A percentile compares a stretch with the other conserved stretches of the same genome.
Evolutionary conservation across 2,888 invertebrate species (phyloP).

Genomic region (Hoplodrina ambigua): DNA sequence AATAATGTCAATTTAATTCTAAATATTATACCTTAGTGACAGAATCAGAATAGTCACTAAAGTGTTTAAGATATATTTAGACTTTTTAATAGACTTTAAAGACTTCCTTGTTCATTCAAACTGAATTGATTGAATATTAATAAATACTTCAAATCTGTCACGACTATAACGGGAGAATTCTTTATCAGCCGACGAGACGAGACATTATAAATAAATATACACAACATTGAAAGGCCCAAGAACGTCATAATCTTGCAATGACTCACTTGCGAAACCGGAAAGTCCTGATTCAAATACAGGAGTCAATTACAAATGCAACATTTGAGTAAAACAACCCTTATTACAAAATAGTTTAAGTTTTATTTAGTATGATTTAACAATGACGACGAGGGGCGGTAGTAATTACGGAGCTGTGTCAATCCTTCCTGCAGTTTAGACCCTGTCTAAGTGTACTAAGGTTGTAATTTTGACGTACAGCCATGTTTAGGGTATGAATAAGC

Average conservation of each 20-base stretch:
- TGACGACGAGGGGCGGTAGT: slow-evolving; percentile 14
- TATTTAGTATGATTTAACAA: slow-evolving; percentile 24
- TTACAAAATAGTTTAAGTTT: not conserved
- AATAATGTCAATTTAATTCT: not conserved
- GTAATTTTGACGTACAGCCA: not conserved
- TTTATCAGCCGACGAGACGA: not conserved
- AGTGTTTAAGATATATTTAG: slow-evolving; percentile 10
- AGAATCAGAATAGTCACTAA: not conserved
- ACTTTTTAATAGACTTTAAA: not conserved
- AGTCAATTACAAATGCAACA: not conserved
- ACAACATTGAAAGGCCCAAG: not conserved
- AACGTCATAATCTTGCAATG: slow-evolving; percentile 35
- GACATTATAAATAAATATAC: not conserved
- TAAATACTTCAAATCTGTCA: not conserved
- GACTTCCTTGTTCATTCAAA: slow-evolving; percentile 13
- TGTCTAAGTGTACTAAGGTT: slow-evolving; percentile 1
- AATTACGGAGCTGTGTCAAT: slow-evolving; percentile 8
- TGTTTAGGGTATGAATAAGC: not conserved
- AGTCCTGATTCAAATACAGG: slow-evolving; percentile 47
- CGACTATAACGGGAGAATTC: slow-evolving; percentile 8
- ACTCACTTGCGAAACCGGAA: slow-evolving; percentile 55
- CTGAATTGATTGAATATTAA: slow-evolving; percentile 1
- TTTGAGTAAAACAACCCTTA: slow-evolving; percentile 34
- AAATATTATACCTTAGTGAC: not conserved
- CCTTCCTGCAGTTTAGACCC: slow-evolving; percentile 6